Evolutionary conservation across 1,140 invertebrate species (phyloP), one percentile per base, ranked within the genome.

Genomic region (Temnothorax nylanderi): DNA sequence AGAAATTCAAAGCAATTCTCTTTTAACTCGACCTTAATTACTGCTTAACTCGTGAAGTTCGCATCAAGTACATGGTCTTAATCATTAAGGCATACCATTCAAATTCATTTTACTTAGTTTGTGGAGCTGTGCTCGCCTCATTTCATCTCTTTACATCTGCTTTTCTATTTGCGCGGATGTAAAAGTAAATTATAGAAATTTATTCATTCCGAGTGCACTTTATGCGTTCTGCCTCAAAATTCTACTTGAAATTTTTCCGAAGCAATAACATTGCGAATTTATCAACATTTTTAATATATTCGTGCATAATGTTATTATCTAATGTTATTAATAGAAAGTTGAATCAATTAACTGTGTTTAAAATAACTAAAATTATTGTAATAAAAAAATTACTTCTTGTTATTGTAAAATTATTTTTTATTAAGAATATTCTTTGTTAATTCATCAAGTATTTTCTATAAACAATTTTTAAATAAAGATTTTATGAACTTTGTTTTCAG

Each of bases 71-170:
- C 69, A 54, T 65, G 69, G 26, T 76, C 32, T 58, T 81, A 81
- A 81, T 90, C 89, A 88, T 90, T 90, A 65, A 74, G 65, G 75
- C 75, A 58, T 58, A 75, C 69, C n/a, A 90, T 90, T 88, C 76
- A 85, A 90, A 90, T 90, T 88, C 86, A 69, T 90, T 78, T 13
- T 80, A 75, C n/a, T 72, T 82, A 87, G 80, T 81, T 90, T 74
- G 67, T 58, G 34, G 26, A 65, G 75, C 62, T 51, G 58, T 69
- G 49, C 41, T 65, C 62, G 34, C 37, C 13, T 86, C 76, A 60
- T 86, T 86, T 86, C 60, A 56, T 64, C n/a, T 34, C 67, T 82
- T 60, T 82, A 80, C 47, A 75, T 84, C 69, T 75, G 41, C 67
- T 34, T 60, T 60, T 10, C 54, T 75, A 60, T 84, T 74, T 60